Evolutionary conservation across 2,113 vertebrate species (phyloP).

Genomic region (Etheostoma cragini): DNA sequence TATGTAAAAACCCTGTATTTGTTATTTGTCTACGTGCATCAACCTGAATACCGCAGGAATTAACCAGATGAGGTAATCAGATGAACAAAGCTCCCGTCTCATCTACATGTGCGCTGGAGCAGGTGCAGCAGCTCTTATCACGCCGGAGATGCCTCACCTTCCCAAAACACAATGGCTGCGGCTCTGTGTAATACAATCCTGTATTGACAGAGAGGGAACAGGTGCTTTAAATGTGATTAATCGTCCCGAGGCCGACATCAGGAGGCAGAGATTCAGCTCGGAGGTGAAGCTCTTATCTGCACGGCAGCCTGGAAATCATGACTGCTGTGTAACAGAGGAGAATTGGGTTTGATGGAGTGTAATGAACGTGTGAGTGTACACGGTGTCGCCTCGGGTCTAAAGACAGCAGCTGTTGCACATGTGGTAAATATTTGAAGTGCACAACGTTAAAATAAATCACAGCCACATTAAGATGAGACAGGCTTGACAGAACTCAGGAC

Average conservation of each 20-base stretch:
- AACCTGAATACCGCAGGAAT: conserved; percentile 46
- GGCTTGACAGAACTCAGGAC: not conserved
- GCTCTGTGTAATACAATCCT: conserved; percentile 68
- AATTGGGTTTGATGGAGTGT: conserved; percentile 45
- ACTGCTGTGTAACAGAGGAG: conserved; percentile 57
- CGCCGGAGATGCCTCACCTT: conserved; percentile 56
- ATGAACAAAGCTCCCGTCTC: conserved; percentile 43
- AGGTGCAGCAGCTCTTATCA: conserved; percentile 69
- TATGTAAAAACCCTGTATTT: not conserved
- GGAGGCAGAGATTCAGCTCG: conserved; percentile 41
- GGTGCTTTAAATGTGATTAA: conserved; percentile 81
- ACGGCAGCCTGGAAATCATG: conserved; percentile 55
- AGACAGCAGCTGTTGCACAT: not conserved
- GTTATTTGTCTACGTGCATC: conserved; percentile 28
- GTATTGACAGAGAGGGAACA: conserved; percentile 76
- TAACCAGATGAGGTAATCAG: conserved; percentile 42
- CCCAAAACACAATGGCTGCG: conserved; percentile 44
- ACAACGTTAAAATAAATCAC: conserved; percentile 34
- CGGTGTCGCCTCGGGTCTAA: conserved; percentile 1
- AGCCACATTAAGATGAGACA: not conserved
- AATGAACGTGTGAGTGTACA: conserved; percentile 46
- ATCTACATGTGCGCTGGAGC: conserved; percentile 52
- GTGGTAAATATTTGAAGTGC: conserved; percentile 35
- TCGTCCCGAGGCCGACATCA: conserved; percentile 47
- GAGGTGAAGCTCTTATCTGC: conserved; percentile 73